phyloP scores from a whole-genome alignment of 2,888 invertebrate species.

The Xestia sexstrigata region DNA sequence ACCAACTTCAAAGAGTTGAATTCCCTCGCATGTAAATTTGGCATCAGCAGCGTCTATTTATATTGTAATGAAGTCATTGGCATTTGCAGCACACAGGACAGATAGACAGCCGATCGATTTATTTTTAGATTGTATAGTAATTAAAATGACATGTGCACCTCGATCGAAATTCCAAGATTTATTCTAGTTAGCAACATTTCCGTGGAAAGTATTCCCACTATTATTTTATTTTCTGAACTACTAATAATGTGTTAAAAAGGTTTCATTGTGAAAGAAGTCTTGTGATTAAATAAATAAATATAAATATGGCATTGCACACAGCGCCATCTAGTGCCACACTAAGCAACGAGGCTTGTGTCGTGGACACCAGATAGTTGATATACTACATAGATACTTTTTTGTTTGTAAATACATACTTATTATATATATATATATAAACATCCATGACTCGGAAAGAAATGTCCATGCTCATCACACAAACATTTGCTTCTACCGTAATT shows the following conservation, averaged over 20 bases:
- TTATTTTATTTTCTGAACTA: neutral
- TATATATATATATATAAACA: too few relatives aligned
- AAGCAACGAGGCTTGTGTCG: too few relatives aligned
- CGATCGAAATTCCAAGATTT: constrained; percentile 15
- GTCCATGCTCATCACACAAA: too few relatives aligned
- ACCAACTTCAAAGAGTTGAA: constrained; percentile 62
- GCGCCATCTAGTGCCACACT: too few relatives aligned
- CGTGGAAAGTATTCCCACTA: neutral
- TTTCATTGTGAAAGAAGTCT: constrained; percentile 9
- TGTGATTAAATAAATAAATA: constrained; percentile 7
- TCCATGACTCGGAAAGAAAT: too few relatives aligned
- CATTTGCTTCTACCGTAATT: too few relatives aligned
- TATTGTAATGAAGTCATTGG: constrained; percentile 77
- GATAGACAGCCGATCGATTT: constrained; percentile 64
- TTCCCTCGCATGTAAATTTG: constrained; percentile 68
- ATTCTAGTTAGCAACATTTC: neutral
- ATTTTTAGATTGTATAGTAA: constrained; percentile 72
- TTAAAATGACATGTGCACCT: constrained; percentile 21
- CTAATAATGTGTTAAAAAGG: neutral
- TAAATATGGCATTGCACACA: too few relatives aligned
- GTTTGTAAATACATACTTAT: too few relatives aligned
- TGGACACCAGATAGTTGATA: too few relatives aligned
- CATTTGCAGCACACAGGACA: constrained; percentile 78
- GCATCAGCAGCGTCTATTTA: constrained; percentile 72
- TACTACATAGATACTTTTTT: too few relatives aligned